A percentile compares a stretch with the other conserved stretches of the same genome.
Evolutionary conservation across 2,113 vertebrate genomes (phyloP).

Genomic region (Bos indicus): DNA sequence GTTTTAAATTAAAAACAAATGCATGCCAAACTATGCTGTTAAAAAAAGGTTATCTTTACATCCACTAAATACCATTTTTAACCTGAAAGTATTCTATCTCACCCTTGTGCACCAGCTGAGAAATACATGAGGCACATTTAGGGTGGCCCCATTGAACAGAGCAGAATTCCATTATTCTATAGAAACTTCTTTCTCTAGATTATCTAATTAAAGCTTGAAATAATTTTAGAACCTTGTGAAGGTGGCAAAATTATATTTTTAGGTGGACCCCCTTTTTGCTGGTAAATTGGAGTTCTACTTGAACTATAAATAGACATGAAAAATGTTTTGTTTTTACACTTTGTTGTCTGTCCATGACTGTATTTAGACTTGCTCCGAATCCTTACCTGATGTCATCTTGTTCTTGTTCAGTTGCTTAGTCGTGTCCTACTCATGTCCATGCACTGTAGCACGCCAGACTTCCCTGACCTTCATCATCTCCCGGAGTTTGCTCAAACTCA

Average conservation of each 20-base stretch:
- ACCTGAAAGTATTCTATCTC: neutral
- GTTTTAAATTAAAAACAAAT: constrained; percentile 59
- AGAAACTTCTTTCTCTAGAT: neutral
- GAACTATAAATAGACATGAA: neutral
- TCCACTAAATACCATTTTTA: constrained; percentile 23
- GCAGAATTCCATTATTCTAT: neutral
- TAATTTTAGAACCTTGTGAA: neutral
- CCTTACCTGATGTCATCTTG: neutral
- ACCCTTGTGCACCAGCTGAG: neutral
- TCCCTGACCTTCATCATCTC: neutral
- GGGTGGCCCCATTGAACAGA: neutral
- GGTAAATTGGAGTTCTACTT: neutral
- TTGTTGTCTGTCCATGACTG: neutral
- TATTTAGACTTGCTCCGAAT: neutral
- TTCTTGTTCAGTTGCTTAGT: neutral
- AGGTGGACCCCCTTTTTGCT: neutral
- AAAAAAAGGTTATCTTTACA: constrained; percentile 36
- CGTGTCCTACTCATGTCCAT: neutral
- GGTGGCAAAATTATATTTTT: neutral
- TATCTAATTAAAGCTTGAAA: neutral
- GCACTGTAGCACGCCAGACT: neutral
- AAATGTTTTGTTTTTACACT: neutral
- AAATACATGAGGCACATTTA: neutral
- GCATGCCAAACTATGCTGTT: constrained; percentile 51
- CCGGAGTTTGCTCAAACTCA: neutral